A percentile compares a stretch with the other conserved stretches of the same genome.
Conservation (phyloP, 1,140 invertebrate genomes). For the Pseudomyrmex flavicornis region DNA sequence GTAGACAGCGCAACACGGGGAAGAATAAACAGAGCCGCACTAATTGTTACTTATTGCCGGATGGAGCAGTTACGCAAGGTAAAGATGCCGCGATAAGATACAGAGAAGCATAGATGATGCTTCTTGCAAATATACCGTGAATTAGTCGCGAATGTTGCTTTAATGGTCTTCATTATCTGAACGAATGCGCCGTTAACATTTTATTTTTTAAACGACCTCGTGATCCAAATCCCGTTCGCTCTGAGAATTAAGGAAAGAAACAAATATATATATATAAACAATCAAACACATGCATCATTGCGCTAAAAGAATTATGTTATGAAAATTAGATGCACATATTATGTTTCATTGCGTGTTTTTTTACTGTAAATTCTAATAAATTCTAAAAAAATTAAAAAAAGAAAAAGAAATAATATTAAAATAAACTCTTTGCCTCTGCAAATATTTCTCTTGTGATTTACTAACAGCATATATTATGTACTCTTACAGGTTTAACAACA, state of each 20-base stretch:
- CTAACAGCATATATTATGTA: conserved; percentile 26
- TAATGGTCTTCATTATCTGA: conserved; percentile 48
- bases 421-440: background rate
- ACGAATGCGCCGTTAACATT: conserved; percentile 27
- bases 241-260: conserved; percentile 13
- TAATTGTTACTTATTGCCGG: conserved; percentile 67
- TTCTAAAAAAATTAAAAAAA: background rate
- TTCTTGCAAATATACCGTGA: conserved; percentile 43
- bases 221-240: conserved; percentile 10
- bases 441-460: background rate
- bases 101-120: background rate
- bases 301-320: background rate
- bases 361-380: too few relatives aligned
- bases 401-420: conserved; percentile 14
- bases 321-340: conserved; percentile 4
- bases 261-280: background rate
- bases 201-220: conserved; percentile 32
- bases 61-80: conserved; percentile 47
- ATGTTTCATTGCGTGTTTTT: too few relatives aligned
- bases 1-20: background rate
- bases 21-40: conserved; percentile 23
- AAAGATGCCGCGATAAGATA: conserved; percentile 40
- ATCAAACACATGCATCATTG: too few relatives aligned
- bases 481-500: conserved; percentile 6
- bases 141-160: conserved; percentile 46